Evolutionary conservation across 2,888 invertebrate genomes (phyloP), one percentile per base, ranked within the genome.

Genomic region (Stenotaenia linearis): DNA sequence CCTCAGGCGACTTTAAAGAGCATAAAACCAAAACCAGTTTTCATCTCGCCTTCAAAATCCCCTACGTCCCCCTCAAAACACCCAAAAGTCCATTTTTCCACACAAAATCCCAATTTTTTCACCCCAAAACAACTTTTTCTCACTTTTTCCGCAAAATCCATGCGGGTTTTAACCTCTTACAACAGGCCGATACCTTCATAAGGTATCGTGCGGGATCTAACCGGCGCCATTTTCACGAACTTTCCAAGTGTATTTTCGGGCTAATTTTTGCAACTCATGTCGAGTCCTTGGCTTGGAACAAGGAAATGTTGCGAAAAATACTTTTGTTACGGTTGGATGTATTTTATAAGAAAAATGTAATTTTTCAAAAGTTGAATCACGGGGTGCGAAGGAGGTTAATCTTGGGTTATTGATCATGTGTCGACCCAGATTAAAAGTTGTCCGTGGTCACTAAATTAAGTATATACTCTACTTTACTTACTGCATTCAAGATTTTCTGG

Each of bases 331-430:
- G 23, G 61, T 25, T 23, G 25, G 23, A 45, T 45, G 45, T 1
- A 45, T 15, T 45, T 45, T n/a, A n/a, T 0, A 45, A 18, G 5
- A 40, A 12, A 21, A 21, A 6, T 56, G 3, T 56, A n/a, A n/a
- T 7, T 9, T 18, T 45, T 45, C 6, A 25, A 61, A 23, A 45
- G 6, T 3, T 45, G 15, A 45, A 9, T 9, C 45, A 45, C 45
- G 18, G 12, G 12, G n/a, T 45, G 45, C 10, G 23, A 61, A 61
- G 9, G 25, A 61, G 61, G 61, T 61, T 61, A 61, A 61, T 61
- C 23, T 25, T 61, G 61, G 61, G 61, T 61, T 61, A 61, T 61
- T 61, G 61, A 61, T 61, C 61, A 61, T 61, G 12, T 61, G 61
- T 23, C 61, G 61, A 61, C 61, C 61, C 15, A 23, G 25, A 61